These are phyloP conservation scores for Phylloscopus trochilus DNA, from an alignment of 2,113 vertebrate genomes.

Conservation along the genomic window DNA sequence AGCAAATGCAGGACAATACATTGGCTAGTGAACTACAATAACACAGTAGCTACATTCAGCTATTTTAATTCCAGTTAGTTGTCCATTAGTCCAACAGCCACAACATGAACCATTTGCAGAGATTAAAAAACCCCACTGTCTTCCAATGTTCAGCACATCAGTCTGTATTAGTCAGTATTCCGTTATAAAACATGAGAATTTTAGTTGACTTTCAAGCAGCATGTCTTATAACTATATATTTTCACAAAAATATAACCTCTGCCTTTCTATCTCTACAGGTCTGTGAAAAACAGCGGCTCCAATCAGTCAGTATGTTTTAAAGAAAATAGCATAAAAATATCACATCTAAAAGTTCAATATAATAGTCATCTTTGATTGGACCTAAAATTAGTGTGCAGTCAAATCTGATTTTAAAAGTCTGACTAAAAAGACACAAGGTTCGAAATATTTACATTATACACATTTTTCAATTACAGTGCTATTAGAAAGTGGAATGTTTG, in stretches of 20 bases:
- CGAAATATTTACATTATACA: constrained; percentile 73
- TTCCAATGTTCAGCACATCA: constrained; percentile 32
- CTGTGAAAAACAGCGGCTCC: constrained; percentile 35
- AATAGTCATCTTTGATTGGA: constrained; percentile 49
- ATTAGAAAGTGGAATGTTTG: constrained; percentile 63
- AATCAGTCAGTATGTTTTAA: constrained; percentile 38
- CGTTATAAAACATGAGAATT: constrained; percentile 59
- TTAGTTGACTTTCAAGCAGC: constrained; percentile 47
- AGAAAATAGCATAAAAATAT: constrained; percentile 65
- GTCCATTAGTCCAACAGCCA: constrained; percentile 43
- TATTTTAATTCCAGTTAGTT: constrained; percentile 74
- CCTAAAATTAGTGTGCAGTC: constrained; percentile 49
- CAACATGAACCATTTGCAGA: constrained; percentile 26
- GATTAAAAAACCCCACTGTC: background rate
- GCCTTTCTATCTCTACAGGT: constrained; percentile 58
- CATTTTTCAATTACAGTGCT: constrained; percentile 65
- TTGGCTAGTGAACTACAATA: constrained; percentile 41
- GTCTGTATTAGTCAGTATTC: background rate
- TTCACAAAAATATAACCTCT: constrained; percentile 68
- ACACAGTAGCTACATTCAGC: constrained; percentile 60
- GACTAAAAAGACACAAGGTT: constrained; percentile 54
- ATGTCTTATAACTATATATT: constrained; percentile 53
- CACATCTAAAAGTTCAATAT: constrained; percentile 61
- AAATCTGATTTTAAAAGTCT: constrained; percentile 55
- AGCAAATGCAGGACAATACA: constrained; percentile 30